These are phyloP conservation scores for Arctocebus calabarensis DNA, from an alignment of 2,797 vertebrate genomes.

Conservation along the genomic window DNA sequence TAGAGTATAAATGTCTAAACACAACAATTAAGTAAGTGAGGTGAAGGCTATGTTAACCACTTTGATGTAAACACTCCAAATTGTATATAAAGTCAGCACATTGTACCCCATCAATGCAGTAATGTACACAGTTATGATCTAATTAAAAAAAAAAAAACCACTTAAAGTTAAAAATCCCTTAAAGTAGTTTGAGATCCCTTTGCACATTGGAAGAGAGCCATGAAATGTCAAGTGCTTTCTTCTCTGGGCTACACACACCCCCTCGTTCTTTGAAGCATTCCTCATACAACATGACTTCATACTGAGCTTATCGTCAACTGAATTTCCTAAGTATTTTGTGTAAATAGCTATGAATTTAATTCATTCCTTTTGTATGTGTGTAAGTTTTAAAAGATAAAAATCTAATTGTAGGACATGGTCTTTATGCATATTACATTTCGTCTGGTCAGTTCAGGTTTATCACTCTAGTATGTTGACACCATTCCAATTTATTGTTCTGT, in stretches of 20 bases:
- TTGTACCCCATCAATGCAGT: too few relatives aligned
- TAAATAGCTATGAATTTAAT: neutral
- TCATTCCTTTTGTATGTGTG: neutral
- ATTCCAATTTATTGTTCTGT: neutral
- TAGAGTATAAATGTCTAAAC: too few relatives aligned
- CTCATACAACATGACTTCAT: neutral
- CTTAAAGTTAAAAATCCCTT: neutral
- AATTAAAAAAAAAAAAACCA: neutral
- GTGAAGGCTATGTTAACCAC: too few relatives aligned
- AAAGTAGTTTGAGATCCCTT: neutral
- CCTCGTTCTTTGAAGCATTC: neutral
- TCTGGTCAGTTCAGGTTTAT: neutral
- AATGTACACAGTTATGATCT: too few relatives aligned
- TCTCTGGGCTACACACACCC: neutral
- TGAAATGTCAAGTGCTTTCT: neutral
- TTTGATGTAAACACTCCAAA: too few relatives aligned
- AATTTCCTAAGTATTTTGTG: neutral
- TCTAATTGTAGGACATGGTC: neutral
- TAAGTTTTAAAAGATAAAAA: neutral
- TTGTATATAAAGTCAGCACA: too few relatives aligned
- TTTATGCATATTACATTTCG: constrained; percentile 29
- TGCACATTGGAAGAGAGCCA: neutral
- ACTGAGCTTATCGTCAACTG: neutral
- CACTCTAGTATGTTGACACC: neutral
- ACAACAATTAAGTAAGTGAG: too few relatives aligned